These are phyloP conservation scores for Meda fulgida DNA, from an alignment of 2,797 vertebrate species.

Conservation along the genomic window DNA sequence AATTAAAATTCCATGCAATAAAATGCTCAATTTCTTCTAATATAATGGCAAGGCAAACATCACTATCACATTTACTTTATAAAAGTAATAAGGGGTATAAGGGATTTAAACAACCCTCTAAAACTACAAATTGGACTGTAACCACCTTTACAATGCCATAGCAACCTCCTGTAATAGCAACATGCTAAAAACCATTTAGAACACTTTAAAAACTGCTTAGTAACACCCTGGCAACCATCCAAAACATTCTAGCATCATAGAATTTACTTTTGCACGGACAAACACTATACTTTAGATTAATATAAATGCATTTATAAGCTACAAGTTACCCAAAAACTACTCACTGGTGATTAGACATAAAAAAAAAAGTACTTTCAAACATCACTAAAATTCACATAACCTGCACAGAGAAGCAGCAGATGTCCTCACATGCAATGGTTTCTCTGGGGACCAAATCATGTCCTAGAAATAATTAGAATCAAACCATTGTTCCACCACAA, in stretches of 20 bases:
- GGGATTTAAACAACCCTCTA: neutral
- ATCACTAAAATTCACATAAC: constrained; percentile 32
- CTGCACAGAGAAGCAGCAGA: constrained; percentile 54
- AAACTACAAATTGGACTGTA: neutral
- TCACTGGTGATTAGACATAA: neutral
- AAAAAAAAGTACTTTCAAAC: neutral
- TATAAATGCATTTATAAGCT: neutral
- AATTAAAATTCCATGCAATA: constrained; percentile 21
- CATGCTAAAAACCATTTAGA: neutral
- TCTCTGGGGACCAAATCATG: constrained; percentile 52
- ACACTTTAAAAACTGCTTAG: neutral
- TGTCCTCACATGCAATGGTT: constrained; percentile 52
- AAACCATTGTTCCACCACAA: no score
- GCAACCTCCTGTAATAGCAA: neutral
- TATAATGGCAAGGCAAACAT: neutral
- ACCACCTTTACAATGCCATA: neutral
- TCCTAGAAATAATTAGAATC: constrained; percentile 60
- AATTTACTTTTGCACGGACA: neutral
- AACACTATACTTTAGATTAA: neutral
- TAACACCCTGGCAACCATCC: no score
- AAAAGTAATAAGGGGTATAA: neutral
- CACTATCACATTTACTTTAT: neutral
- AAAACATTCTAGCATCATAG: neutral
- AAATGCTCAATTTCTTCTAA: neutral
- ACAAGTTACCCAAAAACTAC: constrained; percentile 20